Conservation (phyloP, 1,140 invertebrate genomes). For the Cecropterus lyciades region DNA sequence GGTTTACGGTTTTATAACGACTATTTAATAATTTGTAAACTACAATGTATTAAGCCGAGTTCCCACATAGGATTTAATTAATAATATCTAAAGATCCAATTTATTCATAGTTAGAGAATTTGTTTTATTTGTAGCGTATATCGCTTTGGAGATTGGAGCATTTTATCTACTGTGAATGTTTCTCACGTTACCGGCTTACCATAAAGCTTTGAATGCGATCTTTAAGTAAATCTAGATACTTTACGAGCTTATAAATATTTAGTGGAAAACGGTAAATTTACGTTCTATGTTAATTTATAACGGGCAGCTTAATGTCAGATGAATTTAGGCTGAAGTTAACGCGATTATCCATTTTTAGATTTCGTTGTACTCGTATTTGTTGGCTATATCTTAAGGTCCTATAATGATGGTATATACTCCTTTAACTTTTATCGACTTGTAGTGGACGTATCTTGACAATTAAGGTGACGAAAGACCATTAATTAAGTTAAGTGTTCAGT, state of each 20-base stretch:
- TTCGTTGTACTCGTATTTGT: too few relatives aligned
- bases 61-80: constrained; percentile 1
- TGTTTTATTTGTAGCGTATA: constrained; percentile 5
- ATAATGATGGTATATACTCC: background rate
- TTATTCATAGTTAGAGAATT: background rate
- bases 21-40: constrained; percentile 25
- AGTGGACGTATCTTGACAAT: constrained; percentile 10
- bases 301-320: constrained; percentile 25
- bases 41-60: background rate
- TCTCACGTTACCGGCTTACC: constrained; percentile 26
- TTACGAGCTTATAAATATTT: constrained; percentile 35
- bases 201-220: constrained; percentile 17
- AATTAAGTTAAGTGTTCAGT: constrained; percentile 45
- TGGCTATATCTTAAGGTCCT: background rate
- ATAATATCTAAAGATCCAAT: background rate
- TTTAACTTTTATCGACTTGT: constrained; percentile 14
- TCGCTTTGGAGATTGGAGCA: background rate
- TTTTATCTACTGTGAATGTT: constrained; percentile 19
- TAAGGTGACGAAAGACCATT: constrained; percentile 47
- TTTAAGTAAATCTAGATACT: constrained; percentile 24
- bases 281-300: constrained; percentile 26
- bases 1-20: constrained; percentile 24
- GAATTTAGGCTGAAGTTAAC: constrained; percentile 4
- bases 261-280: constrained; percentile 29
- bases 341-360: constrained; percentile 16